Conservation (phyloP, 2,113 vertebrate genomes). For the Hypomesus transpacificus region DNA sequence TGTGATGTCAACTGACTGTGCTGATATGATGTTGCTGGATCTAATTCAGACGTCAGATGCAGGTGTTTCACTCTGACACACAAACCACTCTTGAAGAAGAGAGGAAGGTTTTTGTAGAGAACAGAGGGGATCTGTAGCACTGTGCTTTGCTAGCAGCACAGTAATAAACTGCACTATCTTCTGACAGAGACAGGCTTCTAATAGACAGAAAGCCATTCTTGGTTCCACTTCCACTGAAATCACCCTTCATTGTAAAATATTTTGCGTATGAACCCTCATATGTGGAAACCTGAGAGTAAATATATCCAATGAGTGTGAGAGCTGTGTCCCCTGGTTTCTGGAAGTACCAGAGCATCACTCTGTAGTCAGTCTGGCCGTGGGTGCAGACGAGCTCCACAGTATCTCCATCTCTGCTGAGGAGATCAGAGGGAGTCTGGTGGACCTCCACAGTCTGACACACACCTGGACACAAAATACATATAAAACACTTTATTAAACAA, state of each 20-base stretch:
- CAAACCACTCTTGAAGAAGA: not conserved
- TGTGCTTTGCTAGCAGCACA: conserved; percentile 55
- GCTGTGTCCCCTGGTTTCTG: not conserved
- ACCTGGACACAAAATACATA: not conserved
- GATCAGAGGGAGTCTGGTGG: conserved; percentile 11
- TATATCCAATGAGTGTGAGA: conserved; percentile 44
- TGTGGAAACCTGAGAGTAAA: not conserved
- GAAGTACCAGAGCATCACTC: conserved; percentile 57
- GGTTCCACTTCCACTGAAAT: not conserved
- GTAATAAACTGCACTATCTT: conserved; percentile 42
- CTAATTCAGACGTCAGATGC: not conserved
- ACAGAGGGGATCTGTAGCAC: conserved; percentile 16
- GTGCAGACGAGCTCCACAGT: conserved; percentile 35
- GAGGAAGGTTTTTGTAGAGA: conserved; percentile 40
- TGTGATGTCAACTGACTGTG: not conserved
- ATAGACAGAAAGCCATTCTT: conserved; percentile 6
- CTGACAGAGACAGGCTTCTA: conserved; percentile 3
- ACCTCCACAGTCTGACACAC: not conserved
- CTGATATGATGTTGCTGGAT: not conserved
- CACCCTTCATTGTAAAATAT: conserved; percentile 22
- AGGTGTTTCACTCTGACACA: not conserved
- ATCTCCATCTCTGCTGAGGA: not conserved
- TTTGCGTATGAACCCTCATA: conserved; percentile 15
- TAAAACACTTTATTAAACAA: not conserved
- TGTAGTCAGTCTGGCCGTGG: conserved; percentile 20